phyloP scores from a whole-genome alignment of 2,797 vertebrate species.

The Pseudochirops corinnae region DNA sequence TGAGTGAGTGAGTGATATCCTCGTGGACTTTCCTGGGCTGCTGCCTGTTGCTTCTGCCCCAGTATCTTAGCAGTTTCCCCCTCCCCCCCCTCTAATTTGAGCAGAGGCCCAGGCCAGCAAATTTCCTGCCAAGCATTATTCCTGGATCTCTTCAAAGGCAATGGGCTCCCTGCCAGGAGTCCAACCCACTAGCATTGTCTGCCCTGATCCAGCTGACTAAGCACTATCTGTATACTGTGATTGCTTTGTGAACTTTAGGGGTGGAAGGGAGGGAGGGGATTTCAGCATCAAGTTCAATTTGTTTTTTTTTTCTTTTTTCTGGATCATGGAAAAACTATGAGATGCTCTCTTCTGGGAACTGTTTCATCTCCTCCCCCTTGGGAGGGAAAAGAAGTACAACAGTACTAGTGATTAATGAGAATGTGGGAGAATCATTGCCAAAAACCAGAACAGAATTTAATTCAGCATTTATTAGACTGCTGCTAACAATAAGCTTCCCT shows the following conservation, averaged over 20 bases:
- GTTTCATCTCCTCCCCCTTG: not conserved
- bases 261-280: not conserved
- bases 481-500: not conserved
- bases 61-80: not conserved
- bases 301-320: not conserved
- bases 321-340: not conserved
- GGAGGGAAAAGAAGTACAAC: not conserved
- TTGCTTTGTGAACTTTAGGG: not conserved
- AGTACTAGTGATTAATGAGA: not conserved
- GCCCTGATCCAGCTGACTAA: not conserved
- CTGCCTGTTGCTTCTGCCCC: not conserved
- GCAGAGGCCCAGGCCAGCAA: not conserved
- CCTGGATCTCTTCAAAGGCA: not conserved
- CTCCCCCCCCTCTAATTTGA: not conserved
- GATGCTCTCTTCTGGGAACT: not conserved
- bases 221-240: not conserved
- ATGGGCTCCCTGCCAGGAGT: not conserved
- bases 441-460: not conserved
- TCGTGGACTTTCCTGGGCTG: not conserved
- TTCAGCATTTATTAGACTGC: not conserved
- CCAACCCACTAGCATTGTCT: not conserved
- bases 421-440: not conserved
- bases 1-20: not conserved
- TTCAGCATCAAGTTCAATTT: not conserved
- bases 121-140: slow-evolving; percentile 2